phyloP scores from a whole-genome alignment of 2,797 vertebrate genomes.

The Gouania willdenowi region DNA sequence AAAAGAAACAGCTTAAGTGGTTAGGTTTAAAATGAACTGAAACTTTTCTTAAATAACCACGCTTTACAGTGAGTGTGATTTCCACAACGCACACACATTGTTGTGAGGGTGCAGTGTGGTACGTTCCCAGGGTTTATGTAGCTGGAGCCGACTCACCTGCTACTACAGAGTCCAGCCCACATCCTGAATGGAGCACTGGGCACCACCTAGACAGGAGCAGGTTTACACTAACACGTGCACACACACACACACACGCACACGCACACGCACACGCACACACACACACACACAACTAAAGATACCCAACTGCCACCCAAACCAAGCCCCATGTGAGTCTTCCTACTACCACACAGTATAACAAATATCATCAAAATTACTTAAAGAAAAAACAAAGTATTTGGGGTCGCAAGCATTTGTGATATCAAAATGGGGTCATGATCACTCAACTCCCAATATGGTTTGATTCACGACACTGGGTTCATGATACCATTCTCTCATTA shows the following conservation, averaged over 20 bases:
- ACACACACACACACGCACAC: slow-evolving; percentile 23
- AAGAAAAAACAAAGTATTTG: too few species aligned
- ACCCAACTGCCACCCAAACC: slow-evolving; percentile 22
- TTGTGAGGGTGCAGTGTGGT: slow-evolving; percentile 35
- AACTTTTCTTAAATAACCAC: not conserved
- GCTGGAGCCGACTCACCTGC: slow-evolving; percentile 61
- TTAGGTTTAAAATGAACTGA: too few species aligned
- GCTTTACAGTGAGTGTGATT: not conserved
- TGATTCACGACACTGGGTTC: too few species aligned
- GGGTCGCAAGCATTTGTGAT: too few species aligned
- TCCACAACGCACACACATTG: slow-evolving; percentile 6
- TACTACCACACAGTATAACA: too few species aligned
- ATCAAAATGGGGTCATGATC: too few species aligned
- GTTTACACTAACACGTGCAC: slow-evolving; percentile 37
- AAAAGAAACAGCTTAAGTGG: too few species aligned
- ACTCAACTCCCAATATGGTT: too few species aligned
- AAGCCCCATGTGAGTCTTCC: slow-evolving; percentile 11
- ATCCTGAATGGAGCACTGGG: slow-evolving; percentile 53
- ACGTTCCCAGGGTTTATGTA: slow-evolving; percentile 41
- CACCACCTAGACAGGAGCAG: slow-evolving; percentile 58
- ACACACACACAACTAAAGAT: slow-evolving; percentile 35
- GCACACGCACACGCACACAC: slow-evolving; percentile 53
- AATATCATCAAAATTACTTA: too few species aligned
- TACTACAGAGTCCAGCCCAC: slow-evolving; percentile 70
- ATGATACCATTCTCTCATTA: too few species aligned